These are phyloP conservation scores for Dallia pectoralis DNA, from an alignment of 2,797 vertebrate species.

Conservation along the genomic window DNA sequence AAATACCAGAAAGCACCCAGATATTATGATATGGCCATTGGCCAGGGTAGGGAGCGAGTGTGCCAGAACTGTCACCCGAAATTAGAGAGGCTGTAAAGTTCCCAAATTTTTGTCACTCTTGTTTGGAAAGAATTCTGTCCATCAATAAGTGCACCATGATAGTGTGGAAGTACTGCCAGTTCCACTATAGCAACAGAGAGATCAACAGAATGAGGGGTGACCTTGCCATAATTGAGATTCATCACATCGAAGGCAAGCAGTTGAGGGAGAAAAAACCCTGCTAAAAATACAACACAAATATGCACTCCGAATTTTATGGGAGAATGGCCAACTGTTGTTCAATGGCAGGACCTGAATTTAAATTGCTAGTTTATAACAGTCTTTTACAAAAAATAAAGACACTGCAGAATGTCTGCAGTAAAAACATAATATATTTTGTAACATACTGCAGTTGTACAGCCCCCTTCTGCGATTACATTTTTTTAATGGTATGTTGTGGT, in stretches of 20 bases:
- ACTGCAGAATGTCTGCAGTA: no score
- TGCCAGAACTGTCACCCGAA: constrained; percentile 62
- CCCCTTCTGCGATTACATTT: no score
- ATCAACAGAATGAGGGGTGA: constrained; percentile 80
- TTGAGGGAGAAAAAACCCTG: constrained; percentile 52
- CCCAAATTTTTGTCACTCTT: constrained; percentile 52
- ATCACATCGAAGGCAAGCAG: constrained; percentile 72
- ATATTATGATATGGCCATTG: constrained; percentile 64
- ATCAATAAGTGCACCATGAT: constrained; percentile 79
- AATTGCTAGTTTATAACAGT: constrained; percentile 54
- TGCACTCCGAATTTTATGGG: constrained; percentile 50
- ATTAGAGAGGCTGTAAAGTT: constrained; percentile 58
- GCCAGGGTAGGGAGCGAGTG: constrained; percentile 45
- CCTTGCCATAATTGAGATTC: constrained; percentile 85
- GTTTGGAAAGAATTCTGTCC: constrained; percentile 68
- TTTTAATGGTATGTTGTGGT: constrained; percentile 12
- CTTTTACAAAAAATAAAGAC: constrained; percentile 7
- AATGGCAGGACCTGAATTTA: constrained; percentile 52
- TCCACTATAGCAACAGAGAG: constrained; percentile 76
- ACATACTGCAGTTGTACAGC: no score
- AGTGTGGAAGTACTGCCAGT: constrained; percentile 78
- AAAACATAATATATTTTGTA: no score
- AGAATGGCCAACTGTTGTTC: constrained; percentile 59
- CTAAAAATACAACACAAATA: constrained; percentile 60
- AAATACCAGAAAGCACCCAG: constrained; percentile 48